phyloP scores from a whole-genome alignment of 2,797 vertebrate genomes.

The Huso huso region DNA sequence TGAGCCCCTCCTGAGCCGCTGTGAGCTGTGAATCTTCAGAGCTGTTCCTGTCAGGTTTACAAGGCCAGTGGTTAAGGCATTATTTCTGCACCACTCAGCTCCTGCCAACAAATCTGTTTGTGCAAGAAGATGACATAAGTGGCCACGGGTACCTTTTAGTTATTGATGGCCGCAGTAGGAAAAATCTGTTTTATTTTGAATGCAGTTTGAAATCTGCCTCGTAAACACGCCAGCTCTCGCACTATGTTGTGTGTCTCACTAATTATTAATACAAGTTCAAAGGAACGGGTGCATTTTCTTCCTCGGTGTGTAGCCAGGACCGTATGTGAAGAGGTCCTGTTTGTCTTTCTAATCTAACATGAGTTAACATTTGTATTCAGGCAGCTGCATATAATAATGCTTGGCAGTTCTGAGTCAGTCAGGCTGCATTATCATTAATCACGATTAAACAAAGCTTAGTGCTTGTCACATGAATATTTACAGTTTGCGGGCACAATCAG shows the following conservation, averaged over 20 bases:
- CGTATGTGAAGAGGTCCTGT: conserved; percentile 29
- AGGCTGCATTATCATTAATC: conserved; percentile 61
- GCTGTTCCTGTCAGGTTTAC: neutral
- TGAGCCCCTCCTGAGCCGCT: neutral
- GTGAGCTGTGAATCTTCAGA: neutral
- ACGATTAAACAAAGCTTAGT: conserved; percentile 60
- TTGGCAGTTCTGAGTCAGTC: conserved; percentile 40
- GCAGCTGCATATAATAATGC: conserved; percentile 43
- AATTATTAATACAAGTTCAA: conserved; percentile 21
- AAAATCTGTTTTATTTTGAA: no score
- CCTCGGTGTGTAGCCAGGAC: conserved; percentile 10
- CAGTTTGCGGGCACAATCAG: conserved; percentile 47
- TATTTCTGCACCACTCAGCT: neutral
- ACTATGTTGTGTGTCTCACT: neutral
- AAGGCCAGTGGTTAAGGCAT: neutral
- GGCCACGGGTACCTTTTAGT: no score
- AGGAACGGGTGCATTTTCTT: conserved; percentile 9
- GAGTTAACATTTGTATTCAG: conserved; percentile 53
- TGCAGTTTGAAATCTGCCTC: no score
- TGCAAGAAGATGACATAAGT: no score
- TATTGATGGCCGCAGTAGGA: no score
- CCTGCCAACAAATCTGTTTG: neutral
- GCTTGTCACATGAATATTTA: conserved; percentile 50
- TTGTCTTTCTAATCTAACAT: conserved; percentile 47
- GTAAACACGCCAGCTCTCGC: neutral